Evolutionary conservation across 2,888 invertebrate genomes (phyloP), one percentile per base, ranked within the genome.

Genomic region (Acanthococcus lagerstroemiae): DNA sequence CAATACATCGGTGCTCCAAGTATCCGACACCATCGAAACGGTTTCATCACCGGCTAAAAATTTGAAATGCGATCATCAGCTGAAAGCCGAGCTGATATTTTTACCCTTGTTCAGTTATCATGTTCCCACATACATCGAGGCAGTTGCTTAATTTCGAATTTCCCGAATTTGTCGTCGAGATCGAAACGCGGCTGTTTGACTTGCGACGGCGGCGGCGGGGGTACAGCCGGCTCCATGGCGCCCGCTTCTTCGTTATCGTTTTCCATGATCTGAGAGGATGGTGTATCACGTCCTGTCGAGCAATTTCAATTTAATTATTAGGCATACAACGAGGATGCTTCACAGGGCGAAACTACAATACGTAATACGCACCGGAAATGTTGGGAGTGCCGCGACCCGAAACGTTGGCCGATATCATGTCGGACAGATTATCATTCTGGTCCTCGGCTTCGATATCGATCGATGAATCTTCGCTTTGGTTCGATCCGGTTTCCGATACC

Each of bases 1-100:
- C 66, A 96, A 78, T 55, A 97, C 97, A 77, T 97, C 97, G 0
- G 97, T 97, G 71, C 95, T 95, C 97, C 97, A 97, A 0, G 95
- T 95, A 76, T 99, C 97, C 55, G 95, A 95, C 72, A 97, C 95
- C 73, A 96, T 86, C 44, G 95, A 96, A 44, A 95, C 88, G 0
- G 95, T 95, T 78, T 97, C 97, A 76, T 96, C 96, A 1, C 90
- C 90, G 77, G 83, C 83, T 71, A 50, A n/a, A 17, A 56, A 54
- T n/a, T 6, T 17, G 3, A 55, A 26, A 25, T 27, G 37, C 6
- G 15, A 15, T n/a, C n/a, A n/a, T n/a, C n/a, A n/a, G n/a, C n/a
- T n/a, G n/a, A n/a, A 37, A 9, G 7, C 7, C 15, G 7, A 15
- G 12, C 15, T 12, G 12, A 37, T 37, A 37, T 9, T 37, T 37